A percentile compares a stretch with the other conserved stretches of the same genome.
phyloP scores from a whole-genome alignment of 2,113 vertebrate genomes.

The Tenrec ecaudatus region DNA sequence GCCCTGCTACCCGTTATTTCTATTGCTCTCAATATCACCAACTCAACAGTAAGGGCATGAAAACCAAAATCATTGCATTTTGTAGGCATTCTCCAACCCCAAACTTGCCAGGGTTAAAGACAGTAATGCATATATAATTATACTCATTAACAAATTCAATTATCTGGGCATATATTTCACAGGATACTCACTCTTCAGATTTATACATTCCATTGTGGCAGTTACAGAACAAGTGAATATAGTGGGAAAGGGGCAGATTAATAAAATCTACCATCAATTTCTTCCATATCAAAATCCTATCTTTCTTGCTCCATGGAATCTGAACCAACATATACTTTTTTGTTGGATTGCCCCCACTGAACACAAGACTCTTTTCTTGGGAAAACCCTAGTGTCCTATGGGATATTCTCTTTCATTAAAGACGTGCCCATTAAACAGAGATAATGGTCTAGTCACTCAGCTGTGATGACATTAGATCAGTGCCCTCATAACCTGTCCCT shows the following conservation, averaged over 20 bases:
- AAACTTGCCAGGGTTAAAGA: constrained; percentile 49
- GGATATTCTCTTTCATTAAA: background rate
- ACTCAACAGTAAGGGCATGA: constrained; percentile 27
- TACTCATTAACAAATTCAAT: constrained; percentile 65
- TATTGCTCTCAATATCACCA: constrained; percentile 18
- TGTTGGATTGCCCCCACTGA: background rate
- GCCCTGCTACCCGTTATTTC: constrained; percentile 53
- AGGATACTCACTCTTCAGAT: constrained; percentile 8
- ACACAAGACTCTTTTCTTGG: background rate
- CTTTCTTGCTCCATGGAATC: background rate
- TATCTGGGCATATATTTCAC: constrained; percentile 34
- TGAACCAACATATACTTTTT: background rate
- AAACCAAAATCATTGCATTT: constrained; percentile 60
- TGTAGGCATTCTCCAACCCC: constrained; percentile 53
- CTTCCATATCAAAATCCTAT: background rate
- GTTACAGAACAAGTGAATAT: background rate
- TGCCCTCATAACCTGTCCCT: background rate
- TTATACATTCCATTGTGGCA: background rate
- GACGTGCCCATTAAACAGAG: background rate
- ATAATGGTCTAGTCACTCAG: background rate
- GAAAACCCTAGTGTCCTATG: background rate
- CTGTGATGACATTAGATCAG: background rate
- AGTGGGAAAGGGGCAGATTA: background rate
- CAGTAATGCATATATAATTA: constrained; percentile 63
- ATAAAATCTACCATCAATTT: background rate